Evolutionary conservation across 1,140 invertebrate species (phyloP).

Genomic region (Drosophila pseudoobscura): DNA sequence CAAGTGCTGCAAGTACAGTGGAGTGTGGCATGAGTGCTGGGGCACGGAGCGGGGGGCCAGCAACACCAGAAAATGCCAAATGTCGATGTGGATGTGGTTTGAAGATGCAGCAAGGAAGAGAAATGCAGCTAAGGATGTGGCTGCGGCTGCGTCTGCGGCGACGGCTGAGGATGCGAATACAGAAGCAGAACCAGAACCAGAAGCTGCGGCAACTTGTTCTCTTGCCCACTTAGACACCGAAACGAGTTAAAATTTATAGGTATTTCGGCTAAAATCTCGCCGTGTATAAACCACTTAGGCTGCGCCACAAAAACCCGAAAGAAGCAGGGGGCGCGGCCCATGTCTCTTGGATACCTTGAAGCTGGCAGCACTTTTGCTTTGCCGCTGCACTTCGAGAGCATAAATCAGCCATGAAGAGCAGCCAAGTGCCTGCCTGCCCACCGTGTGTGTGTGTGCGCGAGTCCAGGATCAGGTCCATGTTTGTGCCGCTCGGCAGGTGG

Average conservation of each 20-base stretch:
- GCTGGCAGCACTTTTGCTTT: slow-evolving; percentile 34
- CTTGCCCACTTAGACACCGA: slow-evolving; percentile 77
- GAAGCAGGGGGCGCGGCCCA: slow-evolving; percentile 26
- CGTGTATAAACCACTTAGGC: slow-evolving; percentile 75
- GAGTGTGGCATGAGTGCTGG: slow-evolving; percentile 9
- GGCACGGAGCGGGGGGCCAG: not conserved
- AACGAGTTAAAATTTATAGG: slow-evolving; percentile 79
- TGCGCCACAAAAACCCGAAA: slow-evolving; percentile 10
- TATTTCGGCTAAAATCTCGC: slow-evolving; percentile 78
- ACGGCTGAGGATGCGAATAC: slow-evolving; percentile 39
- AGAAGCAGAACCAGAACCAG: not conserved
- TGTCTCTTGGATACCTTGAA: slow-evolving; percentile 48
- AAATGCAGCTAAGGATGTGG: slow-evolving; percentile 23
- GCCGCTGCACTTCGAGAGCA: slow-evolving; percentile 60
- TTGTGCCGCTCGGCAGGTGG: no score
- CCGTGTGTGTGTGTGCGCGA: slow-evolving; percentile 9
- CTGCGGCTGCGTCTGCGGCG: slow-evolving; percentile 11
- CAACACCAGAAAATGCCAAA: slow-evolving; percentile 37
- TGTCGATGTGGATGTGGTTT: slow-evolving; percentile 48
- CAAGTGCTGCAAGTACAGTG: slow-evolving; percentile 56
- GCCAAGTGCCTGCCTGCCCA: slow-evolving; percentile 48
- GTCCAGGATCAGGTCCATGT: slow-evolving; percentile 34
- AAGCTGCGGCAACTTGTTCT: slow-evolving; percentile 54
- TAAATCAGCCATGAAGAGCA: slow-evolving; percentile 72
- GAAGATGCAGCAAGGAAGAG: slow-evolving; percentile 20